Percentiles rank a stretch among this genome's conserved stretches.
phyloP scores from a whole-genome alignment of 2,888 invertebrate genomes.

The Torymus aiolomorphi region DNA sequence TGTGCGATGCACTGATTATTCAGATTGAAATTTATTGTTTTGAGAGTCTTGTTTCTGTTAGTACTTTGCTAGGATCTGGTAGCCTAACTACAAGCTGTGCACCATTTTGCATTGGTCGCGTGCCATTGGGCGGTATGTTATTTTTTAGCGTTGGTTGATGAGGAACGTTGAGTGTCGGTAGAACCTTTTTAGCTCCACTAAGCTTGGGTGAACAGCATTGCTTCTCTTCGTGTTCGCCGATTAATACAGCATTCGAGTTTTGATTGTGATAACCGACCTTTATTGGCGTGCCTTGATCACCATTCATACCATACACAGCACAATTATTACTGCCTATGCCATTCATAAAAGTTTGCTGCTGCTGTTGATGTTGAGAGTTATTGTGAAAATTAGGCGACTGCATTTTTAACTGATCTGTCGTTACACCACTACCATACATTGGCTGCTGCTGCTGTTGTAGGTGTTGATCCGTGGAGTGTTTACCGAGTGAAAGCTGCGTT shows the following conservation, averaged over 20 bases:
- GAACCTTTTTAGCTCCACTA: slow-evolving; percentile 71
- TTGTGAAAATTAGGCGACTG: slow-evolving; percentile 61
- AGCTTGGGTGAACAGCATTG: slow-evolving; percentile 71
- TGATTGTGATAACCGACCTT: slow-evolving; percentile 63
- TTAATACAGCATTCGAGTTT: slow-evolving; percentile 59
- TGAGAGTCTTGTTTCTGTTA: slow-evolving; percentile 70
- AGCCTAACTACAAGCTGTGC: slow-evolving; percentile 74
- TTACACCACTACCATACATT: slow-evolving; percentile 10
- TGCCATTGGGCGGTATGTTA: slow-evolving; percentile 61
- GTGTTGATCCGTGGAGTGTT: slow-evolving; percentile 1
- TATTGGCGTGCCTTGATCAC: slow-evolving; percentile 61
- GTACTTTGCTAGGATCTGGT: slow-evolving; percentile 72
- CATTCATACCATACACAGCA: slow-evolving; percentile 2
- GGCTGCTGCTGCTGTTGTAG: neutral
- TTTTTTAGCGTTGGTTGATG: slow-evolving; percentile 53
- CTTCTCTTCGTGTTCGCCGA: slow-evolving; percentile 65
- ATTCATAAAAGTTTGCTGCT: slow-evolving; percentile 38
- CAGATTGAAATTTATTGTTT: slow-evolving; percentile 59
- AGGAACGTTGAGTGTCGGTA: slow-evolving; percentile 63
- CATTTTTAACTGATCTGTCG: slow-evolving; percentile 60
- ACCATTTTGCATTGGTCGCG: slow-evolving; percentile 69
- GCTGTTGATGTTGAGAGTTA: slow-evolving; percentile 30
- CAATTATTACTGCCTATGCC: slow-evolving; percentile 10
- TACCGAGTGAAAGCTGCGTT: slow-evolving; percentile 37
- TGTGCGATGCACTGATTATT: neutral